phyloP scores from a whole-genome alignment of 2,797 vertebrate species.

The Numenius phaeopus region DNA sequence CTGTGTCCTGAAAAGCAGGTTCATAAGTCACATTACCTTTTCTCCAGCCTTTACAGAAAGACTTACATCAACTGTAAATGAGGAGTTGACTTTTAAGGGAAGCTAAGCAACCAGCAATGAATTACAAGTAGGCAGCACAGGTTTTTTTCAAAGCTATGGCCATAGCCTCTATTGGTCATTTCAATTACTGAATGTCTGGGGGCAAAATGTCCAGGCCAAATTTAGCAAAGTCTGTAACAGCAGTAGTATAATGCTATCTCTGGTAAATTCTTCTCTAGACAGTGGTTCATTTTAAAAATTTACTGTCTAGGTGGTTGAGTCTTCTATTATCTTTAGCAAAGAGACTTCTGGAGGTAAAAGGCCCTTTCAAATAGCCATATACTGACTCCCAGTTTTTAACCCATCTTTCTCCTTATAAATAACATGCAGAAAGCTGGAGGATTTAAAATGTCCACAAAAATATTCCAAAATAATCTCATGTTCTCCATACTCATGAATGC shows the following conservation, averaged over 20 bases:
- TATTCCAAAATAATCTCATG: neutral
- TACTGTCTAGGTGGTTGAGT: neutral
- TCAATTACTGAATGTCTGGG: constrained; percentile 26
- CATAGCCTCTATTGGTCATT: constrained; percentile 37
- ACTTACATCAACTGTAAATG: constrained; percentile 43
- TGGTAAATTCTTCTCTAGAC: constrained; percentile 3
- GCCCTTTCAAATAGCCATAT: neutral
- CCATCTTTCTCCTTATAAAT: neutral
- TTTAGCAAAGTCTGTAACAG: constrained; percentile 22
- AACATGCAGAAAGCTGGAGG: neutral
- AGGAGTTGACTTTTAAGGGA: constrained; percentile 47
- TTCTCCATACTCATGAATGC: neutral
- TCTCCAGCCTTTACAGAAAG: constrained; percentile 29
- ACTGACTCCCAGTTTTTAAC: neutral
- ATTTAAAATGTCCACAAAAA: neutral
- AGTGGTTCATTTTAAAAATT: neutral
- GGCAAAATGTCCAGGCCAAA: constrained; percentile 23
- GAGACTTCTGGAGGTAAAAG: neutral
- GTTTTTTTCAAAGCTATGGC: neutral
- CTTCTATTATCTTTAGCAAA: neutral
- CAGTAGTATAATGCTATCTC: constrained; percentile 40
- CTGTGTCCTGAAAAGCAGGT: constrained; percentile 40
- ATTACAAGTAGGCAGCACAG: constrained; percentile 38
- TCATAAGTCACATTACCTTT: constrained; percentile 36
- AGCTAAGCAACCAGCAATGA: constrained; percentile 37